phyloP scores from a whole-genome alignment of 2,113 vertebrate genomes.

The Pollimyrus isidori region DNA sequence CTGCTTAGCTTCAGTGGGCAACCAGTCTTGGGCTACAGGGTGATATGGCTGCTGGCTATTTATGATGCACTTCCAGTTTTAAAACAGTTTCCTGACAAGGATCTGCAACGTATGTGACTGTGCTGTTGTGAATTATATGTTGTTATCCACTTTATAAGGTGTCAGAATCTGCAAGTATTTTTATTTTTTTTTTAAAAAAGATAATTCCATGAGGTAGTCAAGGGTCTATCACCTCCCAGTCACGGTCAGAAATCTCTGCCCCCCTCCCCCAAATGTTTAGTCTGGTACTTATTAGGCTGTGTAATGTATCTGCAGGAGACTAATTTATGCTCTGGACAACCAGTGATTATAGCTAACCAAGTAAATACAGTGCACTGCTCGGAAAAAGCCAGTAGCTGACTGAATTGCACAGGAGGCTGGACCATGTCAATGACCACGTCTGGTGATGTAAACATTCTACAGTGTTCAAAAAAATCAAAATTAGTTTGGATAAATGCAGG shows the following conservation, averaged over 20 bases:
- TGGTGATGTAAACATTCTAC: not conserved
- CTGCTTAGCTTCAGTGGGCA: too few species aligned
- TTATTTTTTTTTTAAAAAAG: not conserved
- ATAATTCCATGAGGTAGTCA: not conserved
- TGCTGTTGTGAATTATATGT: not conserved
- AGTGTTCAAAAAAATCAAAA: not conserved
- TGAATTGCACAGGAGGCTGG: not conserved
- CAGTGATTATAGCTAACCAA: not conserved
- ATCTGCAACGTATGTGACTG: not conserved
- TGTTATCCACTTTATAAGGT: not conserved
- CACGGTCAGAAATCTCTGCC: not conserved
- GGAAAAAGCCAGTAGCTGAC: not conserved
- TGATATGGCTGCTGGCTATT: too few species aligned
- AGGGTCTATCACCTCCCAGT: not conserved
- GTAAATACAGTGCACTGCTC: not conserved
- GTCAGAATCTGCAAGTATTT: not conserved
- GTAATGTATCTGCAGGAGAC: not conserved
- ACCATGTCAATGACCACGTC: not conserved
- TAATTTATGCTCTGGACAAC: not conserved
- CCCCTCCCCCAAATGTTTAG: not conserved
- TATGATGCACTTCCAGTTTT: not conserved
- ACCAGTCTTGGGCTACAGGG: too few species aligned
- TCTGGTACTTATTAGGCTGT: not conserved
- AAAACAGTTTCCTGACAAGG: not conserved
- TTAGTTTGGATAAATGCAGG: not conserved